Conservation (phyloP, 35 echinoderm and acorn worm genomes). For the Hemicentrotus pulcherrimus region DNA sequence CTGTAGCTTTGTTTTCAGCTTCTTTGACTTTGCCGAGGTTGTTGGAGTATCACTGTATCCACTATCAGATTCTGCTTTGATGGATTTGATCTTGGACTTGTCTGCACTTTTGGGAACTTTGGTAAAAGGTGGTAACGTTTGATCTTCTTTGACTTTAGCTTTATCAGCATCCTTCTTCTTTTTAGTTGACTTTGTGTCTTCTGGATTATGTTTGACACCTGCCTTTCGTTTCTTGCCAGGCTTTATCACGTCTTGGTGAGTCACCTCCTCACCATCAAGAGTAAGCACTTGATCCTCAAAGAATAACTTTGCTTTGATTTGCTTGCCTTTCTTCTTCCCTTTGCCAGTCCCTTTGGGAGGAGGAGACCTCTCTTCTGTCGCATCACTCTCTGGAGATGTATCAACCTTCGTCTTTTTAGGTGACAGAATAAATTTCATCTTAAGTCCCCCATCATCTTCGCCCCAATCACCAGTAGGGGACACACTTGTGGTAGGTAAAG, state of each 20-base stretch:
- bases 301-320: slow-evolving; percentile 53
- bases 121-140: neutral
- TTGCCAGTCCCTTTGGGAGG: slow-evolving; percentile 29
- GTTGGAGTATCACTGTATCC: slow-evolving; percentile 23
- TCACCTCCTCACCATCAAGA: slow-evolving; percentile 45
- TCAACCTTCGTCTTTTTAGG: slow-evolving; percentile 19
- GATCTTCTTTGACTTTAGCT: slow-evolving; percentile 22
- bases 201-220: neutral
- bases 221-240: slow-evolving; percentile 49
- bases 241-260: neutral
- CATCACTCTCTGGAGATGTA: neutral
- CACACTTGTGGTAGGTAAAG: slow-evolving; percentile 3
- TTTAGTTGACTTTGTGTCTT: neutral
- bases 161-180: slow-evolving; percentile 61
- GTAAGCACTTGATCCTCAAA: slow-evolving; percentile 53
- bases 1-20: slow-evolving; percentile 49
- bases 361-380: neutral
- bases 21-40: slow-evolving; percentile 32
- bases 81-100: neutral
- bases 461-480: slow-evolving; percentile 37
- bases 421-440: slow-evolving; percentile 67
- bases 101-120: slow-evolving; percentile 47
- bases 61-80: slow-evolving; percentile 42
- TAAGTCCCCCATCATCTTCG: slow-evolving; percentile 57
- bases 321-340: slow-evolving; percentile 37